phyloP scores from a whole-genome alignment of 2,888 invertebrate genomes.

The Petrophora chlorosata region DNA sequence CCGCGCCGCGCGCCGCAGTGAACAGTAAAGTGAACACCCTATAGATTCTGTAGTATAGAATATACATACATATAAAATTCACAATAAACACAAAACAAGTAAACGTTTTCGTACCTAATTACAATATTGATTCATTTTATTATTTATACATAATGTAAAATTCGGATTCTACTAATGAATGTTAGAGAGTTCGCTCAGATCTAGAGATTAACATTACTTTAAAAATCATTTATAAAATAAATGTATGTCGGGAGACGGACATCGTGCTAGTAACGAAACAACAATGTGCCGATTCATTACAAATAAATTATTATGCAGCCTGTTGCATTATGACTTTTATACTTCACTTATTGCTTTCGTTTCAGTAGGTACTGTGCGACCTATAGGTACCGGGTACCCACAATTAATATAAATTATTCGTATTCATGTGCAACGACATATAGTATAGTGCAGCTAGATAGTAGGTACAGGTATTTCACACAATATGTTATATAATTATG shows the following conservation, averaged over 20 bases:
- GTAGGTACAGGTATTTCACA: too few species aligned
- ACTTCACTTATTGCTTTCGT: not conserved
- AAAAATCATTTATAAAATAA: not conserved
- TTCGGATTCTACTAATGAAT: slow-evolving; percentile 10
- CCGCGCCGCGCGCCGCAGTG: not conserved
- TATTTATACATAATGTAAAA: slow-evolving; percentile 4
- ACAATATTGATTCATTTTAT: not conserved
- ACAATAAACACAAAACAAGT: slow-evolving; percentile 4
- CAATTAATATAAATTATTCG: too few species aligned
- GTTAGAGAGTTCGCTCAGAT: slow-evolving; percentile 34
- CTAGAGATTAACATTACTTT: slow-evolving; percentile 22
- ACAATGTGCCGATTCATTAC: slow-evolving; percentile 1
- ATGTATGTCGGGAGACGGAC: not conserved
- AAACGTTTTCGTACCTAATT: not conserved
- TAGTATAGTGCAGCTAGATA: too few species aligned
- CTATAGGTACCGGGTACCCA: too few species aligned
- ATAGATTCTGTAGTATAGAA: not conserved
- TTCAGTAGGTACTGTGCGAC: too few species aligned
- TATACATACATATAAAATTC: not conserved
- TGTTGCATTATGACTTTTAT: slow-evolving; percentile 2
- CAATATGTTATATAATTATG: too few species aligned
- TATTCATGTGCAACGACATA: too few species aligned
- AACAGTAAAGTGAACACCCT: too few species aligned
- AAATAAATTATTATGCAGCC: slow-evolving; percentile 17
- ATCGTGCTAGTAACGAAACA: not conserved